Percentiles rank a stretch among this genome's conserved stretches.
These are phyloP conservation scores for Matsumyia berberina DNA, from an alignment of 2,888 invertebrate species.

Conservation along the genomic window DNA sequence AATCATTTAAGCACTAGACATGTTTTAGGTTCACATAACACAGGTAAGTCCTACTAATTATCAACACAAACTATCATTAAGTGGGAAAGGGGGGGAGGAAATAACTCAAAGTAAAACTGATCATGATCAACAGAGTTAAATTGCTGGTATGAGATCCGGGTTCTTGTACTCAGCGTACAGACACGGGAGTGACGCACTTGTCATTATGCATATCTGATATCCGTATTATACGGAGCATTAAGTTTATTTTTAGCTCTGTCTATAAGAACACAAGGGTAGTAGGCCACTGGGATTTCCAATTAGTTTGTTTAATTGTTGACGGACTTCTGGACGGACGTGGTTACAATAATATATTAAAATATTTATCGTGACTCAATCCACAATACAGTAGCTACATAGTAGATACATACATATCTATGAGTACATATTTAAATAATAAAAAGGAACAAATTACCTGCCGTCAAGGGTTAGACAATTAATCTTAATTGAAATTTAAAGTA, in stretches of 20 bases:
- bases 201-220: constrained; percentile 32
- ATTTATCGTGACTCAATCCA: constrained; percentile 14
- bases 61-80: constrained; percentile 3
- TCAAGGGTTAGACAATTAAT: no score
- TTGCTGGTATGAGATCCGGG: constrained; percentile 45
- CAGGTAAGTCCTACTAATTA: constrained; percentile 5
- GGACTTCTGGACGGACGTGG: constrained; percentile 20
- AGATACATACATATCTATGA: no score
- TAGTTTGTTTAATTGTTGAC: constrained; percentile 15
- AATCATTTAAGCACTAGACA: no score
- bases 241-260: constrained; percentile 39
- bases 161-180: constrained; percentile 23
- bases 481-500: no score
- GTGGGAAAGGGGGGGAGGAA: neutral
- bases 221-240: constrained; percentile 23
- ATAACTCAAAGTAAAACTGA: neutral
- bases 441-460: no score
- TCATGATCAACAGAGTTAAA: constrained; percentile 11
- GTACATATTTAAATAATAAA: no score
- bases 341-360: constrained; percentile 2
- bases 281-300: constrained; percentile 46
- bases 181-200: constrained; percentile 42
- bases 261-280: constrained; percentile 13
- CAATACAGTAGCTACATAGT: neutral
- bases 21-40: neutral